phyloP scores from a whole-genome alignment of 1,140 invertebrate species.

The Pseudomyrmex pallidus region DNA sequence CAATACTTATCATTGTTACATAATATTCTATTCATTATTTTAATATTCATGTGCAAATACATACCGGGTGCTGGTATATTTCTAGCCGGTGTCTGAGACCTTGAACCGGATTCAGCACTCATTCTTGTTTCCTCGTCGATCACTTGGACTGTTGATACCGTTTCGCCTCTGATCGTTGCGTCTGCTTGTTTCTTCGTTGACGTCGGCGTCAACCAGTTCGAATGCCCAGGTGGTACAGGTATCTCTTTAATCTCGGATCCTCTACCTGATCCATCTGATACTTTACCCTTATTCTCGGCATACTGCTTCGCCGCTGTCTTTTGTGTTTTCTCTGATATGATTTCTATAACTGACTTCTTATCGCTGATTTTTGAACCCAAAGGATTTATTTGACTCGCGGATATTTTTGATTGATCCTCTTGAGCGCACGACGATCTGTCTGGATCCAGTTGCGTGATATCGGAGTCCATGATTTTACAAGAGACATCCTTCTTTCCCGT shows the following conservation, averaged over 20 bases:
- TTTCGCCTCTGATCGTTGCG: constrained; percentile 70
- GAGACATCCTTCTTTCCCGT: background rate
- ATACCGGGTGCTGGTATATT: constrained; percentile 78
- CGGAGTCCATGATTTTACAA: constrained; percentile 23
- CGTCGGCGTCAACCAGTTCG: constrained; percentile 82
- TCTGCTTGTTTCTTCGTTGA: constrained; percentile 76
- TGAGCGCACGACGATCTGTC: background rate
- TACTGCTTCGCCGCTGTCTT: constrained; percentile 43
- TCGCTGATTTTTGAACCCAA: constrained; percentile 40
- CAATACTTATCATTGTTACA: background rate
- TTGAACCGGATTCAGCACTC: constrained; percentile 89
- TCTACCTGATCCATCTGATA: constrained; percentile 22
- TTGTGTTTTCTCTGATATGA: constrained; percentile 47
- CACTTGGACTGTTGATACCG: constrained; percentile 87
- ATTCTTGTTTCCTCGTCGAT: constrained; percentile 95
- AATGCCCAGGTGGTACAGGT: constrained; percentile 67
- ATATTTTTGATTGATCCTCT: constrained; percentile 16
- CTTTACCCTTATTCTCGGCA: constrained; percentile 48
- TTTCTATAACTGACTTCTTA: constrained; percentile 36
- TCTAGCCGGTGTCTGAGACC: constrained; percentile 86
- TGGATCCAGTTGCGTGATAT: constrained; percentile 21
- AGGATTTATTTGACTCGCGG: background rate
- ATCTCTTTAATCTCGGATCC: constrained; percentile 62
- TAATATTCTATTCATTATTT: constrained; percentile 11
- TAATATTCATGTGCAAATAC: constrained; percentile 42